Evolutionary conservation across 2,888 invertebrate genomes (phyloP), one percentile per base, ranked within the genome.

Genomic region (Apeira syringaria): DNA sequence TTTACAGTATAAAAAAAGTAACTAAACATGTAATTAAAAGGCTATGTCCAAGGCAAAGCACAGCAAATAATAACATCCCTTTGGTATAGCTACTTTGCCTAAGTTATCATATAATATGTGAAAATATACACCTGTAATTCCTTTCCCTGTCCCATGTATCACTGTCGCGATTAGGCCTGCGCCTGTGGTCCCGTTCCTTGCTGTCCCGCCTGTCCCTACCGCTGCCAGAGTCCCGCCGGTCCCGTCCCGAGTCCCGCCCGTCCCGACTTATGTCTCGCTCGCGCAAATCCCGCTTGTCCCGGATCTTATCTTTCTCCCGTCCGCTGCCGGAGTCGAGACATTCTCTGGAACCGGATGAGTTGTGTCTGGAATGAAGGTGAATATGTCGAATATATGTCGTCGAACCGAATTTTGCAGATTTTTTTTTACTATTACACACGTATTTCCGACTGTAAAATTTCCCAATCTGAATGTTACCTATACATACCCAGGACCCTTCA

Each of bases 271-370:
- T 61, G 34, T 87, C 84, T 57, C 82, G 69, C 5, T 79, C 77
- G 11, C 81, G 60, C 57, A 81, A 52, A 49, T 90, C 77, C 33
- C 90, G 74, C 61, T 88, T 82, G 59, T 91, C 80, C 32, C 75
- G 60, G 32, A 83, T 52, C 58, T 81, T 91, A 34, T 83, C 88
- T 50, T 80, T 91, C 50, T 87, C 91, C 35, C 85, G 69, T n/a
- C 91, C 84, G 63, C 91, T 83, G 53, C 91, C 90, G 0, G 90
- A 83, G 64, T 91, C 80, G 2, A 89, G 61, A 51, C 91, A 82
- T 71, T 90, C 85, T 66, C 86, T 78, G 27, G 82, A 91, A 20
- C 83, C 91, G 5, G 82, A 87, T 41, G 82, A 91, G 56, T 85
- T 90, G 56, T 85, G 89, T 37, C 90, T 87, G 68, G 6, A 5